These are phyloP conservation scores for Dolomedes plantarius DNA, from an alignment of 2,888 invertebrate species.

Conservation along the genomic window DNA sequence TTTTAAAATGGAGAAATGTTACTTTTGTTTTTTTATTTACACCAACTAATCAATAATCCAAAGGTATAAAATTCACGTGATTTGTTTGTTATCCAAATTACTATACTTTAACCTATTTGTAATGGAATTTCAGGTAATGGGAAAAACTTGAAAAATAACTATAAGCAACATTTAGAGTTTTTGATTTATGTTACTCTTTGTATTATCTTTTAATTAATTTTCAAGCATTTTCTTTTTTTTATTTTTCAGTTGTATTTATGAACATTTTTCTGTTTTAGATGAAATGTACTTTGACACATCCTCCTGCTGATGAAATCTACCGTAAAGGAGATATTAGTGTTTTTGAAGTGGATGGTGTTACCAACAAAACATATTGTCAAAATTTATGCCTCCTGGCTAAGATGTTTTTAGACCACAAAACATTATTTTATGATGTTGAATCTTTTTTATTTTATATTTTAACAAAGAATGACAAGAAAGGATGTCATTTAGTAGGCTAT, in stretches of 20 bases:
- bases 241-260: too few species aligned
- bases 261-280: slow-evolving; percentile 77
- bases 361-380: slow-evolving; percentile 98
- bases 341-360: slow-evolving; percentile 93
- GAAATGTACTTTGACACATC: slow-evolving; percentile 95
- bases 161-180: too few species aligned
- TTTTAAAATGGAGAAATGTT: too few species aligned
- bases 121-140: too few species aligned
- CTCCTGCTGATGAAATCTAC: slow-evolving; percentile 99
- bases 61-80: too few species aligned
- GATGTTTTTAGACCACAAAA: slow-evolving; percentile 98
- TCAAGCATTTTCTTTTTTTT: not conserved
- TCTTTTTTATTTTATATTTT: slow-evolving; percentile 98
- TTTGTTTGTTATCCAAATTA: too few species aligned
- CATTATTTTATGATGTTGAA: slow-evolving; percentile 98
- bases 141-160: too few species aligned
- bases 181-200: too few species aligned
- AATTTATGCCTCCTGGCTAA: slow-evolving; percentile 97
- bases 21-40: too few species aligned
- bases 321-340: slow-evolving; percentile 89
- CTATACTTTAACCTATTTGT: too few species aligned
- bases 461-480: slow-evolving; percentile 93
- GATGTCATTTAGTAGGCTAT: slow-evolving; percentile 97
- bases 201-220: not conserved
- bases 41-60: too few species aligned